These are phyloP conservation scores for Paedocypris sp. DNA, from an alignment of 2,113 vertebrate genomes.

Conservation along the genomic window DNA sequence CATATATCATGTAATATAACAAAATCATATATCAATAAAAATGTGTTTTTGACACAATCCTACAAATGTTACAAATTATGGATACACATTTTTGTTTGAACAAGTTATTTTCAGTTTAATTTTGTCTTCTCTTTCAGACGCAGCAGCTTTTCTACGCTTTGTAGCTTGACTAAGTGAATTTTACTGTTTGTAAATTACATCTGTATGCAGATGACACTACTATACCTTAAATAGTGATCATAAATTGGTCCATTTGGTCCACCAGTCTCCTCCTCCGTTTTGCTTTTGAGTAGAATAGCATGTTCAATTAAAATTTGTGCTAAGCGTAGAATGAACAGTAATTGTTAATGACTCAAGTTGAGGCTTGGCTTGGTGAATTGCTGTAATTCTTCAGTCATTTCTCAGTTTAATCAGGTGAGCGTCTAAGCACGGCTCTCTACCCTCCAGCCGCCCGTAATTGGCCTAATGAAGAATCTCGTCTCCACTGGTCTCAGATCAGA, in stretches of 20 bases:
- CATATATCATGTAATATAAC: too few relatives aligned
- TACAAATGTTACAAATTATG: too few relatives aligned
- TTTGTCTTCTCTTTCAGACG: too few relatives aligned
- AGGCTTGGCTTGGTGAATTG: constrained; percentile 22
- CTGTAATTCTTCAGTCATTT: constrained; percentile 25
- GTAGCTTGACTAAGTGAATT: too few relatives aligned
- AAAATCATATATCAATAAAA: too few relatives aligned
- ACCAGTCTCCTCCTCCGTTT: not conserved
- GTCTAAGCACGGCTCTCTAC: not conserved
- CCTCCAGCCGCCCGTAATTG: constrained; percentile 15
- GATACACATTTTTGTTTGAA: too few relatives aligned
- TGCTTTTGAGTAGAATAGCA: not conserved
- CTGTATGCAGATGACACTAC: too few relatives aligned
- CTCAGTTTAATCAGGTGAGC: constrained; percentile 23
- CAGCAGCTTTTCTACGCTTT: too few relatives aligned
- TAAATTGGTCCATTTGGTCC: not conserved
- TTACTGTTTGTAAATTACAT: too few relatives aligned
- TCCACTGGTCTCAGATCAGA: constrained; percentile 23
- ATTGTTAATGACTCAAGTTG: constrained; percentile 28
- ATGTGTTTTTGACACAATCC: too few relatives aligned
- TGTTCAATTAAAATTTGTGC: constrained; percentile 18
- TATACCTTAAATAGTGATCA: too few relatives aligned
- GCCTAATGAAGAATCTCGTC: constrained; percentile 17
- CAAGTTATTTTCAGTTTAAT: too few relatives aligned
- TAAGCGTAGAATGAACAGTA: constrained; percentile 18